A percentile compares a stretch with the other conserved stretches of the same genome.
Conservation (phyloP, 2,113 vertebrate genomes). For the Noturus placidus region DNA sequence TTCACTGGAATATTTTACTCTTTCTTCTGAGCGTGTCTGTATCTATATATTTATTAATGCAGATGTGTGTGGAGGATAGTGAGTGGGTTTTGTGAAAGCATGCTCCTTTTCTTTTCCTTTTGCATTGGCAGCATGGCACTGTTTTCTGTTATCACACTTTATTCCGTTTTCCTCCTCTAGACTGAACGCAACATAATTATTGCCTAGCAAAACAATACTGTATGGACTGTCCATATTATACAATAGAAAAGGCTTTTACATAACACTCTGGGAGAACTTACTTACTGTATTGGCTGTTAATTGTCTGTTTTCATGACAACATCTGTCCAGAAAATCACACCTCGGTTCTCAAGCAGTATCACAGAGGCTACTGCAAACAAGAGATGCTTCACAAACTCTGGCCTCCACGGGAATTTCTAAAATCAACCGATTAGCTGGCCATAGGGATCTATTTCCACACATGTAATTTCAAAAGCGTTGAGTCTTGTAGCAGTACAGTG, state of each 20-base stretch:
- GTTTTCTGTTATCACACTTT: conserved; percentile 59
- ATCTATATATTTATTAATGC: conserved; percentile 34
- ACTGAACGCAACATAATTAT: conserved; percentile 31
- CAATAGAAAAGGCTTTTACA: conserved; percentile 39
- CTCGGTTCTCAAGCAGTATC: conserved; percentile 71
- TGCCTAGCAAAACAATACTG: conserved; percentile 4
- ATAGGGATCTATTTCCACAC: conserved; percentile 67
- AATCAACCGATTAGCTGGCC: conserved; percentile 67
- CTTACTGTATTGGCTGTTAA: conserved; percentile 73
- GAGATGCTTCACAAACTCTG: conserved; percentile 62
- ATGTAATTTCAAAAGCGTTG: conserved; percentile 71
- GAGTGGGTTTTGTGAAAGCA: conserved; percentile 54
- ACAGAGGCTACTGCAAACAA: conserved; percentile 68
- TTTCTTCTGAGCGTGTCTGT: not conserved
- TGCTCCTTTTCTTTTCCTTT: conserved; percentile 20
- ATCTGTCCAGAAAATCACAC: conserved; percentile 75
- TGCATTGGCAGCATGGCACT: conserved; percentile 40
- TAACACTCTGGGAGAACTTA: conserved; percentile 69
- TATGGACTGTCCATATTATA: conserved; percentile 36
- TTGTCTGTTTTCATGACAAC: conserved; percentile 77
- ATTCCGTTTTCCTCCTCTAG: conserved; percentile 39
- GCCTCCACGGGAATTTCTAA: conserved; percentile 69
- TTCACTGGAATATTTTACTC: conserved; percentile 43
- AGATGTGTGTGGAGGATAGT: conserved; percentile 42
- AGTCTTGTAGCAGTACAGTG: conserved; percentile 66